Evolutionary conservation across 2,888 invertebrate species (phyloP).

Genomic region (Steinernema scapterisci): DNA sequence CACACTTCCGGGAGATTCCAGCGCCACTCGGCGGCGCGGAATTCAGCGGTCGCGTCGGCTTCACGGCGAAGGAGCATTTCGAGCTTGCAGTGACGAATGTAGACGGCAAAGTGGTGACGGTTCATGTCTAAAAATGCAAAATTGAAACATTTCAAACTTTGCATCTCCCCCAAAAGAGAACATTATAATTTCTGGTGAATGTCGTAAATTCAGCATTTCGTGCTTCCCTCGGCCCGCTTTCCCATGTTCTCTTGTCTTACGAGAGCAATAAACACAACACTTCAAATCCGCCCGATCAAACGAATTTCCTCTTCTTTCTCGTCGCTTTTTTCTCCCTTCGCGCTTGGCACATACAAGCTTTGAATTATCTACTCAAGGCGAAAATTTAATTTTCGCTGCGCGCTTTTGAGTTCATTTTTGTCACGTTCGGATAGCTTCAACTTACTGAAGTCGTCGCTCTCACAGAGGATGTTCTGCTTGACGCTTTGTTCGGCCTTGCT

Average conservation of each 20-base stretch:
- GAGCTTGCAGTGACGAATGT: conserved; percentile 93
- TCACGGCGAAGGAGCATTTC: conserved; percentile 88
- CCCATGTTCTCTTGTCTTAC: neutral
- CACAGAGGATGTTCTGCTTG: conserved; percentile 95
- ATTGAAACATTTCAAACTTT: too few relatives aligned
- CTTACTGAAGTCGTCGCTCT: conserved; percentile 95
- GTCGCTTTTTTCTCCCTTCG: neutral
- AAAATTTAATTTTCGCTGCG: conserved; percentile 22
- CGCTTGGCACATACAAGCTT: neutral
- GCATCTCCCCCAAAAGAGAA: too few relatives aligned
- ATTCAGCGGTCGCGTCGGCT: conserved; percentile 70
- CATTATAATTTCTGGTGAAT: too few relatives aligned
- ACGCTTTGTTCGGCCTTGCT: conserved; percentile 79
- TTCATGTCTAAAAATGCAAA: conserved; percentile 81
- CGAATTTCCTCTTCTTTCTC: conserved; percentile 3
- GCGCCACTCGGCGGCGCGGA: conserved; percentile 95
- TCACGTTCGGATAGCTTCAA: conserved; percentile 1
- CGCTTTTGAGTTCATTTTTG: conserved; percentile 20
- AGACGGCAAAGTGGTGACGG: conserved; percentile 95
- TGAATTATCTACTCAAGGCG: conserved; percentile 20
- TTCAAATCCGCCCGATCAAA: neutral
- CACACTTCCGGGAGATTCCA: conserved; percentile 94
- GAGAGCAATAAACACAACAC: conserved; percentile 14
- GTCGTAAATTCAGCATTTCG: too few relatives aligned
- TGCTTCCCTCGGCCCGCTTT: too few relatives aligned